A percentile compares a stretch with the other conserved stretches of the same genome.
Conservation (phyloP, 92 coral and sea anemone genomes). For the Palythoa grandis region DNA sequence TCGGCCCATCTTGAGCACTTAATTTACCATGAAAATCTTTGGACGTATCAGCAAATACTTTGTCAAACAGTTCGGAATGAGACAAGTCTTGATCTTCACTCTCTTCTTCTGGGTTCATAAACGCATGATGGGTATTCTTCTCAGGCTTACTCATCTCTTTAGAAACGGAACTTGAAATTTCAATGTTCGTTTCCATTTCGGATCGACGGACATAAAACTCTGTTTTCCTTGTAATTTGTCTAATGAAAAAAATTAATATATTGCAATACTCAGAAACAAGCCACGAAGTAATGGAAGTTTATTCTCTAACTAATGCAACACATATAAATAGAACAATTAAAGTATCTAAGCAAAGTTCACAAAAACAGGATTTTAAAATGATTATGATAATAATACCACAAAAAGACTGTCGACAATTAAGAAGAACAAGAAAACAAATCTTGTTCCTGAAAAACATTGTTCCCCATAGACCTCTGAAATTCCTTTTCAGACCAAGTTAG, state of each 20-base stretch:
- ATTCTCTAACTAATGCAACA: too few relatives aligned
- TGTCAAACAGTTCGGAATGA: slow-evolving; percentile 21
- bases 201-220: not conserved
- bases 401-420: too few relatives aligned
- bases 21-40: not conserved
- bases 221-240: not conserved
- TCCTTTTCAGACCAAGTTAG: too few relatives aligned
- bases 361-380: too few relatives aligned
- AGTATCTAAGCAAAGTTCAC: too few relatives aligned
- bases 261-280: too few relatives aligned
- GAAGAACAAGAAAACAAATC: too few relatives aligned
- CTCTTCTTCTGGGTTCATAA: not conserved
- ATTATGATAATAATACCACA: too few relatives aligned
- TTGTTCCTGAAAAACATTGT: too few relatives aligned
- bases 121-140: not conserved
- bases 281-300: too few relatives aligned
- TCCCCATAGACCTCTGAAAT: too few relatives aligned
- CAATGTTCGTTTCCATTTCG: slow-evolving; percentile 7
- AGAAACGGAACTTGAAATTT: not conserved
- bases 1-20: not conserved
- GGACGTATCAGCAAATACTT: slow-evolving; percentile 39
- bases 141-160: not conserved
- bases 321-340: not conserved
- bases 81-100: slow-evolving; percentile 6
- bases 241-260: not conserved